Conservation (phyloP, 2,113 vertebrate genomes). For the Malurus cyaneus region DNA sequence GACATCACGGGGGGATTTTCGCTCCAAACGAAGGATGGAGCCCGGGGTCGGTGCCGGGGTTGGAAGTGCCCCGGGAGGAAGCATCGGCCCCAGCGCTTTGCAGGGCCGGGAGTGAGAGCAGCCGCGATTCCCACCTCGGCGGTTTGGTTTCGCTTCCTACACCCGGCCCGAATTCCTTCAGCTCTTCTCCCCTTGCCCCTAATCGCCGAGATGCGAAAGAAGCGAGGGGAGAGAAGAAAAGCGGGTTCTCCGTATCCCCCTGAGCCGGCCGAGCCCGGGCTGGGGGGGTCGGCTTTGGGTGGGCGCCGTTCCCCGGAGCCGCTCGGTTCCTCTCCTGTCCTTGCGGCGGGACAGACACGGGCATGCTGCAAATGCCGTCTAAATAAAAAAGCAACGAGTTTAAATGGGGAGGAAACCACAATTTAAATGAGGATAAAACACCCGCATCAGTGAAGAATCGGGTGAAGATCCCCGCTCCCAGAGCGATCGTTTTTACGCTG, state of each 20-base stretch:
- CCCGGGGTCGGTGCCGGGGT: background rate
- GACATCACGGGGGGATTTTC: background rate
- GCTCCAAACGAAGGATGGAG: background rate
- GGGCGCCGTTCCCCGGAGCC: background rate
- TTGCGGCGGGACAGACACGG: background rate
- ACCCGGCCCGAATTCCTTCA: background rate
- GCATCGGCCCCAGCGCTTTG: background rate
- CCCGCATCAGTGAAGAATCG: accelerated
- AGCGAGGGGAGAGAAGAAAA: background rate
- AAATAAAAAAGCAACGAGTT: background rate
- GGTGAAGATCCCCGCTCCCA: background rate
- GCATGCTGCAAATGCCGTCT: background rate
- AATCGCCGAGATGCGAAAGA: background rate
- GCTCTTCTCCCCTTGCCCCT: background rate
- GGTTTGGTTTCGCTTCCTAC: background rate
- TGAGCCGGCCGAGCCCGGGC: background rate
- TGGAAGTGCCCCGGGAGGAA: background rate
- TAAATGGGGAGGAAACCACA: background rate
- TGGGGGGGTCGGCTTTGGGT: accelerated
- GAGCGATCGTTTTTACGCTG: background rate
- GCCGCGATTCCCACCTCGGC: background rate
- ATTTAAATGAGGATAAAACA: background rate
- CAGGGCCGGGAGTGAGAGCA: background rate
- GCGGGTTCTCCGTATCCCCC: background rate
- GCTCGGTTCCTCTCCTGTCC: background rate